A percentile compares a stretch with the other conserved stretches of the same genome.
Evolutionary conservation across 2,888 invertebrate species (phyloP).

Genomic region (Gymnoscelis rufifasciata): DNA sequence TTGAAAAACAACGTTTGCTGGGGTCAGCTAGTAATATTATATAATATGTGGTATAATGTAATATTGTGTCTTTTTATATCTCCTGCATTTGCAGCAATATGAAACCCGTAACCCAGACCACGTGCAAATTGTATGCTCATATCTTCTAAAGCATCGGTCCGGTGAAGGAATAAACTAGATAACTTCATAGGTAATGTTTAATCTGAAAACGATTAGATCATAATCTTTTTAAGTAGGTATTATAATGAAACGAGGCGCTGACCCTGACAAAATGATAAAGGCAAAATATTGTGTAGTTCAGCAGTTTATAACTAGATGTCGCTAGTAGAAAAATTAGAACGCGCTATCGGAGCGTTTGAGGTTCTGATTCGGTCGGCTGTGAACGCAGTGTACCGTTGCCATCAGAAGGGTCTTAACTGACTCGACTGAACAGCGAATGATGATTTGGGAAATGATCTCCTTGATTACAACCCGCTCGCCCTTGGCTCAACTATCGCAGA

Average conservation of each 20-base stretch:
- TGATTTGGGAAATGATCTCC: constrained; percentile 56
- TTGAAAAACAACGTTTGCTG: too few relatives aligned
- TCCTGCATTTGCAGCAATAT: too few relatives aligned
- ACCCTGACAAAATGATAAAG: not conserved
- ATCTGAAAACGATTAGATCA: too few relatives aligned
- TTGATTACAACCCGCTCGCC: constrained; percentile 57
- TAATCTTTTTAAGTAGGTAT: too few relatives aligned
- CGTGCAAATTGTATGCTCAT: too few relatives aligned
- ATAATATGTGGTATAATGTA: too few relatives aligned
- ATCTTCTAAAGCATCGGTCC: too few relatives aligned
- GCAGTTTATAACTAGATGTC: not conserved
- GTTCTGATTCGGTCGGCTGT: not conserved
- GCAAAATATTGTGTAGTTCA: not conserved
- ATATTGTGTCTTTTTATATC: too few relatives aligned
- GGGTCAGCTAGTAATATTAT: too few relatives aligned
- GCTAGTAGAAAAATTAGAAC: constrained; percentile 5
- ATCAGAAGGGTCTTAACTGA: constrained; percentile 21
- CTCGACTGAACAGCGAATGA: constrained; percentile 54
- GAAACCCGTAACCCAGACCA: too few relatives aligned
- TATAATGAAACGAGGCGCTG: not conserved
- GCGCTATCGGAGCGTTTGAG: constrained; percentile 5
- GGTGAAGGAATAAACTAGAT: too few relatives aligned
- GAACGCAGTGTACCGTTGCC: constrained; percentile 1
- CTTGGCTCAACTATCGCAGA: constrained; percentile 63
- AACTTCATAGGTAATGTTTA: too few relatives aligned